Evolutionary conservation across 2,113 vertebrate species (phyloP).

Genomic region (Cinclus cinclus): DNA sequence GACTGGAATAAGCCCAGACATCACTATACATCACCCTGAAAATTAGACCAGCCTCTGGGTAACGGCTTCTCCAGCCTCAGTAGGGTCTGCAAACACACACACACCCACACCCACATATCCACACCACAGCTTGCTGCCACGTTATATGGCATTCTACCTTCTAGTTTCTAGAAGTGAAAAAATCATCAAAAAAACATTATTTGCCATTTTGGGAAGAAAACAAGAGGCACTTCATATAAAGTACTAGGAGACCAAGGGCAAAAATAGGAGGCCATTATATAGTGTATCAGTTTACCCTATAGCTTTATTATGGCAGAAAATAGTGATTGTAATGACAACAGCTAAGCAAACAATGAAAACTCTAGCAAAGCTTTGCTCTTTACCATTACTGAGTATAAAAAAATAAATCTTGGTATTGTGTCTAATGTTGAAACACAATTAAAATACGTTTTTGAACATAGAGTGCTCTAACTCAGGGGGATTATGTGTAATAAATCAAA

Average conservation of each 20-base stretch:
- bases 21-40: rapidly evolving
- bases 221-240: background rate
- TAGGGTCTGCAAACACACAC: background rate
- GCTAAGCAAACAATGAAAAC: background rate
- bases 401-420: background rate
- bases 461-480: background rate
- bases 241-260: background rate
- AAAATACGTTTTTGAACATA: background rate
- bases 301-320: background rate
- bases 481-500: background rate
- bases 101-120: background rate
- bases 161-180: background rate
- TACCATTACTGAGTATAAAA: background rate
- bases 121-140: background rate
- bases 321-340: background rate
- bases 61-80: background rate
- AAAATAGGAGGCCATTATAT: background rate
- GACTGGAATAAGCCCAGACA: background rate
- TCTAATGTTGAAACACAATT: background rate
- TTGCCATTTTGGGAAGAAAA: background rate
- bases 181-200: background rate
- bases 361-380: background rate
- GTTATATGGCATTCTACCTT: background rate
- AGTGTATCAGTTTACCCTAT: background rate
- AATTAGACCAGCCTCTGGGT: background rate